Evolutionary conservation across 2,888 invertebrate species (phyloP), one percentile per base, ranked within the genome.

Genomic region (Torymus auratus): DNA sequence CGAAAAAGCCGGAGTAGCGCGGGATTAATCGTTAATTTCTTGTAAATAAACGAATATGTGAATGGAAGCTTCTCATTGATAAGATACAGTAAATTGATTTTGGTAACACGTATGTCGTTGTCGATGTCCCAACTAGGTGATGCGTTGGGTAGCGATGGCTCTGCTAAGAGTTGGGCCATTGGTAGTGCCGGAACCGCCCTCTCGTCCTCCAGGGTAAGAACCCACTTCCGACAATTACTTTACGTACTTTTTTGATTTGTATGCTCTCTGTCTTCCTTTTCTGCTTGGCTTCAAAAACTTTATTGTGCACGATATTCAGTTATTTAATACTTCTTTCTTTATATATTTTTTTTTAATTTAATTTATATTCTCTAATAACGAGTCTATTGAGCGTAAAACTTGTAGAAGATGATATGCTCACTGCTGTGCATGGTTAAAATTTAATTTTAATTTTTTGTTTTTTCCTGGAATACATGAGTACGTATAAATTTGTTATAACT

Each of bases 191-290:
- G 91, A 90, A 90, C 88, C 86, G 88, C 91, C 90, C 90, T 91
- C 90, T 91, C 91, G 90, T 93, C 93, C 92, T 93, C 93, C 91
- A 93, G 93, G 93, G 93, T 93, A 93, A 93, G 93, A 91, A 91
- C 91, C 91, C 89, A 76, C 55, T 78, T 89, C 89, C 90, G 89
- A 90, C 87, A 90, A 89, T 90, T 89, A 89, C 87, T 88, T 89
- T 88, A 85, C 85, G 84, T 87, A 85, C 86, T 88, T 87, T 89
- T 71, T 82, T 78, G 56, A 75, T 78, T 81, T 83, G 79, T 81
- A 89, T 89, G 89, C 89, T 82, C 82, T 82, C 75, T 89, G 88
- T 89, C 87, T 88, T 88, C 88, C 88, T 88, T 89, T 83, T 85
- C 87, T 89, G 90, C 90, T 90, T 89, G 89, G 90, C 90, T 90